Percentiles rank a stretch among this genome's conserved stretches.
phyloP scores from a whole-genome alignment of 1,140 invertebrate species.

The Brachionus manjavacas region DNA sequence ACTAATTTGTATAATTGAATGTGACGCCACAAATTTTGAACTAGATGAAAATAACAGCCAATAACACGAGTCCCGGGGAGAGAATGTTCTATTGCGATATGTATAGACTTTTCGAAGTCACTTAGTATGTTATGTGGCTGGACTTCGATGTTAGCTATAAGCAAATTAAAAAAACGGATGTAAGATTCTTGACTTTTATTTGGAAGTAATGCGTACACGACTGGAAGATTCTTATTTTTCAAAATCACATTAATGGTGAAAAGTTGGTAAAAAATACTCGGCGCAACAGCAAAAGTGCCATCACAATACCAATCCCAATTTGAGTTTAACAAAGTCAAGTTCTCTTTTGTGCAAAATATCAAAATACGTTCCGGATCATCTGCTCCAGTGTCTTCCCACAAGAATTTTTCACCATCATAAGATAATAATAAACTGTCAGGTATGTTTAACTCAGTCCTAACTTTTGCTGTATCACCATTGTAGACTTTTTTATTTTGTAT shows the following conservation, averaged over 20 bases:
- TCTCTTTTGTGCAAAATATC: background rate
- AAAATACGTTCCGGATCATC: background rate
- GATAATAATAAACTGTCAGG: background rate
- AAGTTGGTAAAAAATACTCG: background rate
- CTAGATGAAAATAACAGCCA: constrained; percentile 1
- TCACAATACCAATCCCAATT: background rate
- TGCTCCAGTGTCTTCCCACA: background rate
- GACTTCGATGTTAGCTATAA: background rate
- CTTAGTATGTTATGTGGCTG: background rate
- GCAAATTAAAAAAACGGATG: background rate
- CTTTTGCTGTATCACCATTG: background rate
- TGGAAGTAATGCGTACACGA: background rate
- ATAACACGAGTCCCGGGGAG: background rate
- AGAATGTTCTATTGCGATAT: background rate
- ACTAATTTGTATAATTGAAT: background rate
- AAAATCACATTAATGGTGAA: background rate
- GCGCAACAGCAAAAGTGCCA: background rate
- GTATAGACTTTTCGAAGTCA: background rate
- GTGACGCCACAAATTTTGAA: background rate
- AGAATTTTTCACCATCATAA: background rate
- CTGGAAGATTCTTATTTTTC: background rate
- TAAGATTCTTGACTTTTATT: background rate
- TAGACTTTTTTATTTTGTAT: background rate
- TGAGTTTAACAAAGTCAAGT: background rate
- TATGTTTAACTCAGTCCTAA: background rate